Percentiles rank a stretch among this genome's conserved stretches.
These are phyloP conservation scores for Scylla paramamosain DNA, from an alignment of 1,140 invertebrate species.

Conservation along the genomic window DNA sequence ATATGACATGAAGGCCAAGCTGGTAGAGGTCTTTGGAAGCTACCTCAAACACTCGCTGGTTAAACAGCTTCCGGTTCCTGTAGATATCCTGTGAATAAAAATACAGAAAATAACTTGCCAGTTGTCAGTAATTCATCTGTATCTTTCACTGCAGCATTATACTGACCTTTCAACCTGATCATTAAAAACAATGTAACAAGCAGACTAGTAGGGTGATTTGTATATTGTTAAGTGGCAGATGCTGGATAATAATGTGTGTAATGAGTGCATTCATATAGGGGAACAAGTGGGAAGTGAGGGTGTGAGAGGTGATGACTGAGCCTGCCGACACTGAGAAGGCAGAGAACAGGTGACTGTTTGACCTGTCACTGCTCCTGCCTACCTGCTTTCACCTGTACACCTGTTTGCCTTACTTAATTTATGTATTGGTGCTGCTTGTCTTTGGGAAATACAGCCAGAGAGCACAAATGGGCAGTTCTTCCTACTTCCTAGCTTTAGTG, in stretches of 20 bases:
- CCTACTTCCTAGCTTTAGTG: too few relatives aligned
- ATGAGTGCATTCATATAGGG: neutral
- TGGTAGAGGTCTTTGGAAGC: conserved; percentile 63
- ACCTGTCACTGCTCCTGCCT: too few relatives aligned
- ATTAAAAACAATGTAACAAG: neutral
- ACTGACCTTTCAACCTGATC: neutral
- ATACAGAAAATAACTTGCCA: neutral
- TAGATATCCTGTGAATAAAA: conserved; percentile 64
- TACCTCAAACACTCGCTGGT: conserved; percentile 59
- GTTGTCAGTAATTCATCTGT: neutral
- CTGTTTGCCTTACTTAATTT: too few relatives aligned
- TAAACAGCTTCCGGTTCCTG: conserved; percentile 59
- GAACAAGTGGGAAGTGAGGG: neutral
- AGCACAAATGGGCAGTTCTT: too few relatives aligned
- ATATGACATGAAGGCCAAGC: conserved; percentile 57
- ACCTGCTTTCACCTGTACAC: too few relatives aligned
- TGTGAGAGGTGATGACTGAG: neutral
- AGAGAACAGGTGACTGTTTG: too few relatives aligned
- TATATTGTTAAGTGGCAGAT: too few relatives aligned
- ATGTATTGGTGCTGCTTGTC: too few relatives aligned
- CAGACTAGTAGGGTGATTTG: too few relatives aligned
- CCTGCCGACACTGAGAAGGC: neutral
- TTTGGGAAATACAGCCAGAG: too few relatives aligned
- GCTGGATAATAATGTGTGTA: too few relatives aligned
- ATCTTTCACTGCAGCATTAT: neutral